Base-by-base conservation (phyloP, 1,140 invertebrate genomes). In the Plectrocnemia conspersa region DNA sequence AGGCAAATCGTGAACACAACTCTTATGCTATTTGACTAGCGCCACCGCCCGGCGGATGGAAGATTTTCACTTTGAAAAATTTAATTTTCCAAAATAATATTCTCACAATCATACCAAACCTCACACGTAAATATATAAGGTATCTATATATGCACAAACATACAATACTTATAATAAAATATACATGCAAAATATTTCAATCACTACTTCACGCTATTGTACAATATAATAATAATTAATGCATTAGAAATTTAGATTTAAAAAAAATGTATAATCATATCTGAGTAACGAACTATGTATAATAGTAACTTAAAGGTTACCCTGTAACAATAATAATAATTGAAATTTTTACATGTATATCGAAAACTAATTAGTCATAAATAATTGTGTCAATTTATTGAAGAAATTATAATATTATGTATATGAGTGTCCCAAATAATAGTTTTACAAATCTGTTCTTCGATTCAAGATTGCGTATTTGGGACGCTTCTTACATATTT, bases 1-100 rank as follows among this genome's bases (percentile, higher is more conserved):
- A 13, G 38, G 27, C 33, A 55, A 57, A 50, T 45, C 23, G 18
- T 57, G 55, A 57, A 57, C 55, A 57, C 55, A 47, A 46, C 44
- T 32, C 25, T 42, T 50, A 29, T 36, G 42, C 32, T 57, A 52
- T 44, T 24, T 46, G 55, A 57, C 54, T 52, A 50, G 54, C 47
- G 45, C 45, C 41, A 50, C 33, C 47, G 47, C 40, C 40, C 33
- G 35, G 48, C 42, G 48, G 55, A 47, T 57, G 55, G 55, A 57
- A 57, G 55, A 57, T 46, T 55, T 49, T 36, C 36, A 4, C 19
- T 42, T 19, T 42, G 7, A 42, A 22, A 21, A 23, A 23, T 42
- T 42, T 19, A 13, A 22, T 42, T 42, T 22, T 42, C 21, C 9
- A 40, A n/a, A n/a, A n/a, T 10, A 5, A 40, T 2, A 40, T 19